These are phyloP conservation scores for Aphelenchoides besseyi DNA, from an alignment of 1,140 invertebrate species.

Conservation along the genomic window DNA sequence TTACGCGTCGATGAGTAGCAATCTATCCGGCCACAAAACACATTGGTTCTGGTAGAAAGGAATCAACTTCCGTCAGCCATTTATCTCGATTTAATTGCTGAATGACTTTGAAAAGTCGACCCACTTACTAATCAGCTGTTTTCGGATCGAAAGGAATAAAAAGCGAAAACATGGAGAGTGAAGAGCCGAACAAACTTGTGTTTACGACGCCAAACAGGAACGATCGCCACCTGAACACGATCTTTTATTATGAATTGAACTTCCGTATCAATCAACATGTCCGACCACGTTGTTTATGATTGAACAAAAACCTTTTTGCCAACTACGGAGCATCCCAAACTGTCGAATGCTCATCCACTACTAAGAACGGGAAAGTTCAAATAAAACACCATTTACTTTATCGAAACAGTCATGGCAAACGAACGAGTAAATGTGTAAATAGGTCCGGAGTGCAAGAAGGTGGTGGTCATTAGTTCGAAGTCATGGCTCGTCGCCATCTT, in stretches of 20 bases:
- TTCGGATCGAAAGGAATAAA: not conserved
- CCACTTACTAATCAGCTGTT: slow-evolving; percentile 2
- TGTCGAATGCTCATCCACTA: too few species aligned
- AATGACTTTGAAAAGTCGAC: slow-evolving; percentile 1
- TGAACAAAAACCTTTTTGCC: too few species aligned
- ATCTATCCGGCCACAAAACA: not conserved
- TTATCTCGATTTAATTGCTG: not conserved
- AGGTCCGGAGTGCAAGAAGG: too few species aligned
- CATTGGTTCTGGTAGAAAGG: not conserved
- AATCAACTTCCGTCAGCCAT: not conserved
- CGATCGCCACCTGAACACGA: not conserved
- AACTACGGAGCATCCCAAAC: too few species aligned
- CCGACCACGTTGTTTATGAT: too few species aligned
- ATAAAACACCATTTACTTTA: too few species aligned
- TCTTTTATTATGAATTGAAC: not conserved
- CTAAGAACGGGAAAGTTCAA: too few species aligned
- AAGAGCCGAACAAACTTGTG: not conserved
- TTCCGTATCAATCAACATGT: too few species aligned
- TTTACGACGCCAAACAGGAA: not conserved
- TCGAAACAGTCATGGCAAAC: too few species aligned
- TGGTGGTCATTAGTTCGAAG: not conserved
- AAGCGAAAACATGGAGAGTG: not conserved
- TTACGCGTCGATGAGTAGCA: not conserved
- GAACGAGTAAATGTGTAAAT: too few species aligned
- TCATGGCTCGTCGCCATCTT: not conserved